phyloP scores from a whole-genome alignment of 2,113 vertebrate genomes.

The Lathamus discolor region DNA sequence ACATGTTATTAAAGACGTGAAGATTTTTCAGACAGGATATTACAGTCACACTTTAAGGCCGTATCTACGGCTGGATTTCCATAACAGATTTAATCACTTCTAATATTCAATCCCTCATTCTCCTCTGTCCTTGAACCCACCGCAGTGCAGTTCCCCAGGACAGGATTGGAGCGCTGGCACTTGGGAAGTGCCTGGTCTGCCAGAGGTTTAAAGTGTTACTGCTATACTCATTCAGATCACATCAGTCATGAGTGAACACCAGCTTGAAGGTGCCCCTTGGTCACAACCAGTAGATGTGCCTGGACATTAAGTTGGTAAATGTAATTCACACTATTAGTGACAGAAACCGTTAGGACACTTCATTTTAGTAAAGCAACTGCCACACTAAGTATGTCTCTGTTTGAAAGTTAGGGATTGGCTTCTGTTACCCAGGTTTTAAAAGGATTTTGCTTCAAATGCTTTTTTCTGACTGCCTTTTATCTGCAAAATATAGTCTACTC shows the following conservation, averaged over 20 bases:
- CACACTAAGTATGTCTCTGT: not conserved
- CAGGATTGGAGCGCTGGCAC: not conserved
- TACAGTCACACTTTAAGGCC: not conserved
- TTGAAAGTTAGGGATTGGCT: not conserved
- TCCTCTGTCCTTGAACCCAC: not conserved
- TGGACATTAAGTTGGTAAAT: not conserved
- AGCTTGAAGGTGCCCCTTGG: not conserved
- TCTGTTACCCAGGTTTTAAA: not conserved
- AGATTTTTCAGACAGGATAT: not conserved
- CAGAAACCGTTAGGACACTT: not conserved
- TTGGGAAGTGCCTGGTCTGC: not conserved
- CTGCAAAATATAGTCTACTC: not conserved
- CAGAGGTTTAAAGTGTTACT: not conserved
- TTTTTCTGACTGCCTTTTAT: not conserved
- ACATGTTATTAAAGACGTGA: not conserved
- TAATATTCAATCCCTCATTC: not conserved
- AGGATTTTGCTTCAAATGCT: not conserved
- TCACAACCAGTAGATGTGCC: not conserved
- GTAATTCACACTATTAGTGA: not conserved
- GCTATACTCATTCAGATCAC: not conserved
- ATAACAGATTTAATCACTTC: not conserved
- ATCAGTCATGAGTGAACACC: not conserved
- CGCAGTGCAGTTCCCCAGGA: not conserved
- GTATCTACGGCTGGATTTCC: not conserved
- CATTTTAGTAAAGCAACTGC: not conserved